Conservation (phyloP, 2,888 invertebrate species). For the Pristionchus exspectatus region DNA sequence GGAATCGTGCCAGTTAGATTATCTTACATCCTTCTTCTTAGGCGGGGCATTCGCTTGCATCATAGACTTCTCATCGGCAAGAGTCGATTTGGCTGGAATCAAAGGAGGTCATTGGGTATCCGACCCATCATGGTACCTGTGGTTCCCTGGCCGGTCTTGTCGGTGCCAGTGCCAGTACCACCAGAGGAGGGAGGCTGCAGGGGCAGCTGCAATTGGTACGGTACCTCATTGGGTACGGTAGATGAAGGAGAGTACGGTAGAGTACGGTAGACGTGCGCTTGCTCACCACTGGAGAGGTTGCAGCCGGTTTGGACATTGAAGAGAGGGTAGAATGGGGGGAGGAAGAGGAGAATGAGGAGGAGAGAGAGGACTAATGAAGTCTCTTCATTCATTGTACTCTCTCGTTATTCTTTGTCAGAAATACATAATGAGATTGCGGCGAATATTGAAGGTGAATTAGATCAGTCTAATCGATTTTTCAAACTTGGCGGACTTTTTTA, state of each 20-base stretch:
- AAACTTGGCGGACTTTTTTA: background rate
- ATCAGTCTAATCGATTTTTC: background rate
- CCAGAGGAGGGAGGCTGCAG: conserved; percentile 21
- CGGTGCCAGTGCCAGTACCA: background rate
- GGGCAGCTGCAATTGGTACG: background rate
- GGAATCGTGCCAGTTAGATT: background rate
- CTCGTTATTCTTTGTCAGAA: background rate
- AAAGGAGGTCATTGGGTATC: background rate
- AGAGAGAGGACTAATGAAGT: background rate
- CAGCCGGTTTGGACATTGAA: conserved; percentile 37
- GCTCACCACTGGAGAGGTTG: conserved; percentile 1
- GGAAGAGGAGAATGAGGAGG: background rate
- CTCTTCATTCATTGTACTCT: background rate
- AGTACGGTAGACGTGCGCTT: background rate
- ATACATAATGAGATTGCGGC: too few species aligned
- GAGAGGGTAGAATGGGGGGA: conserved; percentile 1
- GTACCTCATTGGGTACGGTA: conserved; percentile 5
- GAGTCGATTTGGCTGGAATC: background rate
- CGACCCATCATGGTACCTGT: background rate
- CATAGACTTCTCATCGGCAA: conserved; percentile 19
- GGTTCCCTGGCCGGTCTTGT: conserved; percentile 35
- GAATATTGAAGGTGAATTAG: background rate
- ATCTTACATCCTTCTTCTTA: conserved; percentile 31
- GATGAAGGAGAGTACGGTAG: background rate
- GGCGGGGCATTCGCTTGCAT: background rate